phyloP scores from a whole-genome alignment of 2,113 vertebrate genomes.

The Apaloderma vittatum region DNA sequence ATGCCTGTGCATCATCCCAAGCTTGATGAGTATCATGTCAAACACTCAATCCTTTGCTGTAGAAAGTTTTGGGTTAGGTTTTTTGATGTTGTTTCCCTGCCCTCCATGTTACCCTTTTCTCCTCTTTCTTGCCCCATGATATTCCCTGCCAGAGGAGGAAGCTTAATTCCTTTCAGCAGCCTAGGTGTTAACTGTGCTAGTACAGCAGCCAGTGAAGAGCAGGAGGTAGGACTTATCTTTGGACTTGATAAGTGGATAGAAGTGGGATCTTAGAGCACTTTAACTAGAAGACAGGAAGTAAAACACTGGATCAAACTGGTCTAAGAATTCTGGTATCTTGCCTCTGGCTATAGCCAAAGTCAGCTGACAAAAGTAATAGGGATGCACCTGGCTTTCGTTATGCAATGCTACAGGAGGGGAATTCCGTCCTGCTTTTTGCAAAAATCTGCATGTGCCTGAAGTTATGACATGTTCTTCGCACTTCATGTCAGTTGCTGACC shows the following conservation, averaged over 20 bases:
- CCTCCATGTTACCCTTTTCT: background rate
- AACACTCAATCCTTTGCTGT: background rate
- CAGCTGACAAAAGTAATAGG: constrained; percentile 57
- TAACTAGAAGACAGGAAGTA: constrained; percentile 55
- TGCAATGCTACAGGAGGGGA: constrained; percentile 52
- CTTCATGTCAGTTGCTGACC: background rate
- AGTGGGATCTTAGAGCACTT: background rate
- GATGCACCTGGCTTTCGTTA: constrained; percentile 58
- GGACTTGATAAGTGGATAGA: background rate
- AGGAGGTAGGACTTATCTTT: background rate
- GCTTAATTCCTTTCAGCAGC: background rate
- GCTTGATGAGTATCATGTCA: background rate
- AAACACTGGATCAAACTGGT: constrained; percentile 47
- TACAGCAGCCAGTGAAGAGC: background rate
- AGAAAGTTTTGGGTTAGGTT: background rate
- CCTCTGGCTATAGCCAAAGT: constrained; percentile 35
- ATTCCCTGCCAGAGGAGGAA: background rate
- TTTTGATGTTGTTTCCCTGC: background rate
- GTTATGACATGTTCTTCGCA: background rate
- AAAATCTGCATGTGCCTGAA: constrained; percentile 1
- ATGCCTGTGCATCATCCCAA: background rate
- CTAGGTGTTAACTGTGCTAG: background rate
- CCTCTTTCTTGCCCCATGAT: background rate
- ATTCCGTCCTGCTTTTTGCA: constrained; percentile 39
- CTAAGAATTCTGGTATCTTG: constrained; percentile 13